Evolutionary conservation across 2,888 invertebrate genomes (phyloP), one percentile per base, ranked within the genome.

Genomic region (Parnassius apollo): DNA sequence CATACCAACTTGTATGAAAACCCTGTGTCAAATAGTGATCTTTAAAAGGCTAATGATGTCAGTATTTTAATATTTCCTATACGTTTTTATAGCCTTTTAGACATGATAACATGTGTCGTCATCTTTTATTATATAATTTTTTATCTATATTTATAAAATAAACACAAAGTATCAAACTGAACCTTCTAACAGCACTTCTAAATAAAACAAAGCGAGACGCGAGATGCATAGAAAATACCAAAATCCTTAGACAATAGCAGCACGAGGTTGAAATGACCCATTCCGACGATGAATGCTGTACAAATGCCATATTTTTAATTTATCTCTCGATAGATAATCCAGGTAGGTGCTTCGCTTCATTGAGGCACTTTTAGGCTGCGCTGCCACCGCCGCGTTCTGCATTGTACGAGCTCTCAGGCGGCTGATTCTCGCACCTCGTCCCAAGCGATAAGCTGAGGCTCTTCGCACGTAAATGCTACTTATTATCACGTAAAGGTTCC

Each of bases 301-400:
- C 74, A 78, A 81, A 83, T 82, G 88, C 80, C 90, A 91, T 90
- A 90, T 89, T 91, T 88, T 82, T 88, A 91, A 91, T 91, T 91
- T 91, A 91, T 91, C 83, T 87, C 87, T 75, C 81, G 75, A 80
- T 83, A 85, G 85, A 86, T 88, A 83, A 82, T 82, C 83, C 90
- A 88, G 89, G 89, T 90, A 88, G 83, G 74, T 75, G 80, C 78
- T 86, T 87, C 89, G 80, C 78, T 86, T 87, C 89, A 91, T 88
- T 90, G 85, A 90, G 83, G 70, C 76, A 76, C 69, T 76, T 74
- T 73, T 62, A 65, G 69, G 64, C 67, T 73, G 74, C 72, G 66
- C 76, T 76, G 81, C 85, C 85, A 85, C 86, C 81, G 86, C 81
- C 81, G 83, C 68, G 80, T 66, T 65, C 64, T 64, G 71, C 71